phyloP scores from a whole-genome alignment of 1,140 invertebrate genomes.

The Tetragnatha versicolor region DNA sequence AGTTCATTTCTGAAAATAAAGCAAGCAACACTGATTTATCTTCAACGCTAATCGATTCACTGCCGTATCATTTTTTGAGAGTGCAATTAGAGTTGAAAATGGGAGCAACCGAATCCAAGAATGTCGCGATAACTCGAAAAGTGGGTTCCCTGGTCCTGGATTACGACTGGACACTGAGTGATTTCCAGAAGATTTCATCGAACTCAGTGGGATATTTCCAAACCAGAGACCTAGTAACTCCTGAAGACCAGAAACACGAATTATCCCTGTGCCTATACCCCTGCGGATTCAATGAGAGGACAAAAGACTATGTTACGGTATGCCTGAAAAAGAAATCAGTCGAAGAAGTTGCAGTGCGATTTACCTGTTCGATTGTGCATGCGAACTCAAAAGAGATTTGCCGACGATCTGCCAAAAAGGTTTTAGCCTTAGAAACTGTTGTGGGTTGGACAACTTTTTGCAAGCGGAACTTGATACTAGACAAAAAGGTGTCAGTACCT shows the following conservation, averaged over 20 bases:
- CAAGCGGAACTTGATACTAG: not conserved
- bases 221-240: not conserved
- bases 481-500: not conserved
- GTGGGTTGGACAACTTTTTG: not conserved
- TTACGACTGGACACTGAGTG: too few species aligned
- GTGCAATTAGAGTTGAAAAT: too few species aligned
- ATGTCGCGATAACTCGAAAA: too few species aligned
- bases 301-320: not conserved
- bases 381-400: not conserved
- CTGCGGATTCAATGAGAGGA: constrained; percentile 8
- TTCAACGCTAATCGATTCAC: too few species aligned
- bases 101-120: too few species aligned
- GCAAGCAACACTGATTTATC: too few species aligned
- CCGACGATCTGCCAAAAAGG: not conserved
- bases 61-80: too few species aligned
- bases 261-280: not conserved
- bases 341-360: not conserved
- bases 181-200: too few species aligned
- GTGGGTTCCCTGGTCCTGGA: too few species aligned
- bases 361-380: not conserved
- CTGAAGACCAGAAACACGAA: not conserved
- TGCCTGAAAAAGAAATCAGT: not conserved
- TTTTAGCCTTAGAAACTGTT: not conserved
- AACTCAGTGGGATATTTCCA: not conserved
- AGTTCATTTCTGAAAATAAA: too few species aligned